Evolutionary conservation across 2,797 vertebrate genomes (phyloP).

Genomic region (Lacerta viridis): DNA sequence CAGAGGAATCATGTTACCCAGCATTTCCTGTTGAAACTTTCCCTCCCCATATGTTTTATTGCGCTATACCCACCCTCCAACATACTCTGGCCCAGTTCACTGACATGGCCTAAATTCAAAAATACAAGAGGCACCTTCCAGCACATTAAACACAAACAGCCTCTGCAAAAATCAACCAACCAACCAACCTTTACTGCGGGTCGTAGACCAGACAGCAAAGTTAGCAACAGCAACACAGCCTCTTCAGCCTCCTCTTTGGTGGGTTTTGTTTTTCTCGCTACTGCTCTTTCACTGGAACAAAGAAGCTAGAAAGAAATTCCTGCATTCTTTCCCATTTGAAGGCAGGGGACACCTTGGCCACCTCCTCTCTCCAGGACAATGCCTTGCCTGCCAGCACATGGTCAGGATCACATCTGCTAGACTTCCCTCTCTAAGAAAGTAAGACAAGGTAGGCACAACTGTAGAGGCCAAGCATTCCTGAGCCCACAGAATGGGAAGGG

Average conservation of each 20-base stretch:
- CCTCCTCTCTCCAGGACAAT: background rate
- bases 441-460: conserved; percentile 56
- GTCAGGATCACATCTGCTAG: background rate
- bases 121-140: background rate
- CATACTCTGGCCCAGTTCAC: background rate
- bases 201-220: too few species aligned
- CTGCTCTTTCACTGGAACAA: background rate
- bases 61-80: background rate
- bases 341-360: background rate
- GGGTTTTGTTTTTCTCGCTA: background rate
- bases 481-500: background rate
- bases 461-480: background rate
- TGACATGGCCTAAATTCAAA: background rate
- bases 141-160: background rate
- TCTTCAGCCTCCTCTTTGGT: background rate
- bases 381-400: background rate
- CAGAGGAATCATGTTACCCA: background rate
- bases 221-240: background rate
- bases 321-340: background rate
- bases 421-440: background rate
- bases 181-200: too few species aligned
- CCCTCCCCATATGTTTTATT: background rate
- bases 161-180: background rate
- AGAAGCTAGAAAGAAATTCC: background rate
- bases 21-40: conserved; percentile 16